A percentile compares a stretch with the other conserved stretches of the same genome.
These are phyloP conservation scores for Hippopotamus amphibius DNA, from an alignment of 2,113 vertebrate species.

Conservation along the genomic window DNA sequence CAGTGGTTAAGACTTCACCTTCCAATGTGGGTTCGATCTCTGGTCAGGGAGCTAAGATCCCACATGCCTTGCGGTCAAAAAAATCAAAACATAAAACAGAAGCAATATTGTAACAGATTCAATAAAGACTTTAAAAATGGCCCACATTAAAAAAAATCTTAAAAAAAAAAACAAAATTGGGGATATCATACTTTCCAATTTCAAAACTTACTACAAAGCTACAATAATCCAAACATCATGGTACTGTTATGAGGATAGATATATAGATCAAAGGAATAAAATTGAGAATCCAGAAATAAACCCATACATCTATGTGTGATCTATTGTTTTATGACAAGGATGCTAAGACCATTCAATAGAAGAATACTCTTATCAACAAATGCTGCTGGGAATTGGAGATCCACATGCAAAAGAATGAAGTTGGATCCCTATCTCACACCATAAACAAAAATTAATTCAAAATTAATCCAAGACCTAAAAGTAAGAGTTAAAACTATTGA, in stretches of 20 bases:
- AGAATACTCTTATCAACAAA: neutral
- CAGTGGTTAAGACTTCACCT: too few relatives aligned
- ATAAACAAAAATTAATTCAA: neutral
- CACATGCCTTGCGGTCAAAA: too few relatives aligned
- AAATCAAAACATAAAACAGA: too few relatives aligned
- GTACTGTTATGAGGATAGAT: neutral
- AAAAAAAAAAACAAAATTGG: neutral
- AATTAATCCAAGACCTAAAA: neutral
- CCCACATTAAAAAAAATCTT: neutral
- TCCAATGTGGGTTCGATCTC: too few relatives aligned
- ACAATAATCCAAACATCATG: neutral
- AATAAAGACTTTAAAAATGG: too few relatives aligned
- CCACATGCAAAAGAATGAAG: neutral
- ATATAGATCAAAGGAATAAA: neutral
- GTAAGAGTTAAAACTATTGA: neutral
- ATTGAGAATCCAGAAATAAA: neutral
- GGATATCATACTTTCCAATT: neutral
- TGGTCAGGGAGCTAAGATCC: too few relatives aligned
- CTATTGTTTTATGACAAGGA: neutral
- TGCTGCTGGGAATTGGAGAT: neutral
- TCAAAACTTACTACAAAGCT: constrained; percentile 10
- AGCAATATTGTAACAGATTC: too few relatives aligned
- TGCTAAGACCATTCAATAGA: neutral
- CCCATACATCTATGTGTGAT: neutral
- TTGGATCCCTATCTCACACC: neutral